Evolutionary conservation across 2,888 invertebrate genomes (phyloP).

Genomic region (Lomographa bimaculata): DNA sequence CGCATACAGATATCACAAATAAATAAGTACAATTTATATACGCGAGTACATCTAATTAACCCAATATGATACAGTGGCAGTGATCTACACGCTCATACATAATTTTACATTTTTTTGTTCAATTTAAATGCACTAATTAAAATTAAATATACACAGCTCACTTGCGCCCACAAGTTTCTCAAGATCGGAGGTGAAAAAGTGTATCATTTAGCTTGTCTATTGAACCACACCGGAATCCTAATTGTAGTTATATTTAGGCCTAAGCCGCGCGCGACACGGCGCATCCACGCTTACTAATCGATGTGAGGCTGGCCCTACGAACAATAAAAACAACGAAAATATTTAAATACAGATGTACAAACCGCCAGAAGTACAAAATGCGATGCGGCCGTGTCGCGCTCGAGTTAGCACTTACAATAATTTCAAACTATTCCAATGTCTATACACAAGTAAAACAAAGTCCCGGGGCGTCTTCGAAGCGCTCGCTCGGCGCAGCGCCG

Average conservation of each 20-base stretch:
- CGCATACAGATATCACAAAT: constrained; percentile 52
- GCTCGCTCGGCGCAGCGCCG: constrained; percentile 22
- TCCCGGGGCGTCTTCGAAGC: constrained; percentile 55
- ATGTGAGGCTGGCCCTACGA: constrained; percentile 37
- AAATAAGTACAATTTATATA: constrained; percentile 68
- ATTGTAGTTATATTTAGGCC: constrained; percentile 47
- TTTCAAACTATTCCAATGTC: constrained; percentile 62
- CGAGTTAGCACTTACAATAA: constrained; percentile 56
- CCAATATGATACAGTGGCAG: constrained; percentile 67
- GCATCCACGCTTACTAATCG: constrained; percentile 24
- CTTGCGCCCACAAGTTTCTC: constrained; percentile 16
- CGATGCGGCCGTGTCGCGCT: constrained; percentile 41
- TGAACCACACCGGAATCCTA: constrained; percentile 53
- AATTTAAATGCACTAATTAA: constrained; percentile 65
- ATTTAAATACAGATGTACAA: constrained; percentile 36
- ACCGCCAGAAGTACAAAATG: constrained; percentile 36
- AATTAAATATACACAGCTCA: constrained; percentile 48
- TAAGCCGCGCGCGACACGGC: constrained; percentile 17
- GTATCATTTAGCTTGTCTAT: constrained; percentile 44
- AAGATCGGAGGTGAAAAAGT: constrained; percentile 55
- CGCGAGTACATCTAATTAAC: constrained; percentile 49
- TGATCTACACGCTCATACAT: constrained; percentile 62
- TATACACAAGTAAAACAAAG: constrained; percentile 72
- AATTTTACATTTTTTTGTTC: constrained; percentile 60
- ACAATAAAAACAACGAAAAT: constrained; percentile 30